phyloP scores from a whole-genome alignment of 2,797 vertebrate species.

The Notamacropus eugenii region DNA sequence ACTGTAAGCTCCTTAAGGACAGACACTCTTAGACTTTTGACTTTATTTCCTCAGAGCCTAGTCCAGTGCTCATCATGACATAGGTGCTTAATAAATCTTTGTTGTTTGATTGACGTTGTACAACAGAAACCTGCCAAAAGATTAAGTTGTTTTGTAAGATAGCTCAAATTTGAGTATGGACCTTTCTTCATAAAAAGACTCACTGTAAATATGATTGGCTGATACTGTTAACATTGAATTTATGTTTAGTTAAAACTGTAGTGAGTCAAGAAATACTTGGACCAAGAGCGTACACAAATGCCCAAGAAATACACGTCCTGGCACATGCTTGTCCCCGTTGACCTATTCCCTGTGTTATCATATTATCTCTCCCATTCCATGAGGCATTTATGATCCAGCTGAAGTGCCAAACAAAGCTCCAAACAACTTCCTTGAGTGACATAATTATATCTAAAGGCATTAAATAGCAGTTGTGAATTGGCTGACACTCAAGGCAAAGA shows the following conservation, averaged over 20 bases:
- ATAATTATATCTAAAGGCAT: neutral
- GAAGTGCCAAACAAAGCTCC: neutral
- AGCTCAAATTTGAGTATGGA: neutral
- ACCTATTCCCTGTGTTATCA: neutral
- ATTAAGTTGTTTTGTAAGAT: neutral
- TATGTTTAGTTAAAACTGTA: neutral
- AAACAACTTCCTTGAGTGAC: conserved; percentile 19
- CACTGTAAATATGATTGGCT: neutral
- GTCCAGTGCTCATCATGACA: neutral
- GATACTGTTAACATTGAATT: neutral
- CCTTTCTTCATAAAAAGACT: neutral
- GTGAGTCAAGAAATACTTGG: neutral
- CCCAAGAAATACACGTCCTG: neutral
- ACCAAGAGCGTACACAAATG: neutral
- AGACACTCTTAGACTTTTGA: neutral
- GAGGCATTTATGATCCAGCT: neutral
- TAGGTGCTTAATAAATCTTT: neutral
- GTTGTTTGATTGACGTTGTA: neutral
- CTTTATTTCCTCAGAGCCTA: neutral
- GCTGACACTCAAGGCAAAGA: conserved; percentile 2
- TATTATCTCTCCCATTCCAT: neutral
- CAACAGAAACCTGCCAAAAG: neutral
- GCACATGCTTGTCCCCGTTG: neutral
- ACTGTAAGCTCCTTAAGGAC: neutral
- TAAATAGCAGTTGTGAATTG: neutral